These are phyloP conservation scores for Zelleria hepariella DNA, from an alignment of 2,888 invertebrate genomes.

Conservation along the genomic window DNA sequence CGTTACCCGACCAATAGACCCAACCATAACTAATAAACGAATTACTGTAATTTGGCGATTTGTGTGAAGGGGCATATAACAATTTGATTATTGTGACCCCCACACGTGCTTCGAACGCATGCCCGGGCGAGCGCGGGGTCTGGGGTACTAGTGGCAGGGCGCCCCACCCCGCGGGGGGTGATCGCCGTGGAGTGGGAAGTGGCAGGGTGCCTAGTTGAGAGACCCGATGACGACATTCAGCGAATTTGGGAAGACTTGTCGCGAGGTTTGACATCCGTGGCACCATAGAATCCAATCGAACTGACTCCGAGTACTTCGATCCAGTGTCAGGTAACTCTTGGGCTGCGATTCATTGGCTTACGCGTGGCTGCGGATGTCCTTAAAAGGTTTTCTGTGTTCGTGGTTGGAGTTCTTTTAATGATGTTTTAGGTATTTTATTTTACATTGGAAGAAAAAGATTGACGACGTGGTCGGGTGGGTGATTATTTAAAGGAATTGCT, in stretches of 20 bases:
- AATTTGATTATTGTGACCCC: constrained; percentile 39
- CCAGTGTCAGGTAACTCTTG: neutral
- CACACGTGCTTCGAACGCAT: constrained; percentile 41
- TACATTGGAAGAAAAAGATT: neutral
- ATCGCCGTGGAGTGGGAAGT: constrained; percentile 10
- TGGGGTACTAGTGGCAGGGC: no score
- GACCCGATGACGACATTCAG: constrained; percentile 60
- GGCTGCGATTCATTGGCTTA: constrained; percentile 2
- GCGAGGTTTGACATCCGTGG: no score
- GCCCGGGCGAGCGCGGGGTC: constrained; percentile 26
- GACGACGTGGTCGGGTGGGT: neutral
- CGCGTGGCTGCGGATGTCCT: constrained; percentile 25
- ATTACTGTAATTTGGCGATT: constrained; percentile 3
- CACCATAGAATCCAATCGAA: no score
- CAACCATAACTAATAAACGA: neutral
- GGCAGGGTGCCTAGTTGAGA: constrained; percentile 27
- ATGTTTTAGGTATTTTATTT: neutral
- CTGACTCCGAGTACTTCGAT: neutral
- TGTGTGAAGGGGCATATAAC: constrained; percentile 20
- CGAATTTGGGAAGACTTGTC: constrained; percentile 26
- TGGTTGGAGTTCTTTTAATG: neutral
- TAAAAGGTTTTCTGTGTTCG: constrained; percentile 50
- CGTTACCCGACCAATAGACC: neutral
- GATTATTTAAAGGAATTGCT: neutral
- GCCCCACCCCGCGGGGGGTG: constrained; percentile 19